Evolutionary conservation across 2,113 vertebrate species (phyloP).

Genomic region (Rhea pennata): DNA sequence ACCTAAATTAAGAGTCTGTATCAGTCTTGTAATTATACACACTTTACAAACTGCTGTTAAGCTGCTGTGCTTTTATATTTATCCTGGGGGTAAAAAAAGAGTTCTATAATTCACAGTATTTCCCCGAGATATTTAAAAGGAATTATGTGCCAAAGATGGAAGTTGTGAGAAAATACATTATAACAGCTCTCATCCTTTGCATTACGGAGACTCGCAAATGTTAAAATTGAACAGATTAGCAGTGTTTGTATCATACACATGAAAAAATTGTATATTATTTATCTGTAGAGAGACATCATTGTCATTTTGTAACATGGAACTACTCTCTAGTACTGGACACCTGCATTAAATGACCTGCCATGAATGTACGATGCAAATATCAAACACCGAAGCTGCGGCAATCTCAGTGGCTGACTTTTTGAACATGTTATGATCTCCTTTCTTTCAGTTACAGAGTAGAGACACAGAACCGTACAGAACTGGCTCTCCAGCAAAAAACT

Average conservation of each 20-base stretch:
- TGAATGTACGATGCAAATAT: neutral
- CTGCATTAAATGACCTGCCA: neutral
- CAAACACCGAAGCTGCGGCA: neutral
- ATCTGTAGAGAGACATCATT: neutral
- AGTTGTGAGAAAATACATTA: neutral
- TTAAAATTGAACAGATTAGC: neutral
- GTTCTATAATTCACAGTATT: neutral
- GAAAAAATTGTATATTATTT: neutral
- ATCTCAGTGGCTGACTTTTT: neutral
- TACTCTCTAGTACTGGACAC: neutral
- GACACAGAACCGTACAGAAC: neutral
- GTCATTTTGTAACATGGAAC: fast-evolving
- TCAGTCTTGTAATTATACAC: neutral
- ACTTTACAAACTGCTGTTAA: neutral
- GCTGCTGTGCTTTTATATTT: neutral
- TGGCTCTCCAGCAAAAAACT: neutral
- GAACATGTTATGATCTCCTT: neutral
- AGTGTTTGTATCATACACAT: neutral
- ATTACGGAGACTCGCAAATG: neutral
- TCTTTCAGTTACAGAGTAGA: neutral
- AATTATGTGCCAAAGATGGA: neutral
- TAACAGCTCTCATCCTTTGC: neutral
- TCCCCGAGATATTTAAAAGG: neutral
- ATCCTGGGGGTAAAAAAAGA: neutral
- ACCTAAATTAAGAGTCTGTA: neutral